Percentiles rank a stretch among this genome's conserved stretches.
Evolutionary conservation across 2,797 vertebrate genomes (phyloP).

Genomic region (Rousettus madagascariensis): DNA sequence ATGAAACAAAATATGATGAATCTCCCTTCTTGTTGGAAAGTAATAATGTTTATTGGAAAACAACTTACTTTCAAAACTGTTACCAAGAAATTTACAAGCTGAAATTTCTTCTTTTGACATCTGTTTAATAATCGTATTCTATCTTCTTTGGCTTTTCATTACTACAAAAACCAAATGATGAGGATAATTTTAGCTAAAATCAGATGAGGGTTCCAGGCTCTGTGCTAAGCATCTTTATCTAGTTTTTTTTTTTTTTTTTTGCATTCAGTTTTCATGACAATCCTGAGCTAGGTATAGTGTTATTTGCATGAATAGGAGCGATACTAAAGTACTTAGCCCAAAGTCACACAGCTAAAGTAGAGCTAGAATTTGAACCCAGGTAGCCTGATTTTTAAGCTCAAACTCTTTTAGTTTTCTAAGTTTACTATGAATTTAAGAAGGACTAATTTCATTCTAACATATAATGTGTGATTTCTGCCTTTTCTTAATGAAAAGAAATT

Average conservation of each 20-base stretch:
- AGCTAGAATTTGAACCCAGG: conserved; percentile 8
- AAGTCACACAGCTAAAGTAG: not conserved
- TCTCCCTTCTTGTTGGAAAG: conserved; percentile 6
- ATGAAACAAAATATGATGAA: not conserved
- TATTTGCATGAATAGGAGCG: not conserved
- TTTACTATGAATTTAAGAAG: not conserved
- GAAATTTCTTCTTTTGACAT: not conserved
- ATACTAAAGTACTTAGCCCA: not conserved
- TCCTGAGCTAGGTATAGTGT: not conserved
- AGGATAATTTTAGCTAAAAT: not conserved
- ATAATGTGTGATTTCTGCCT: conserved; percentile 7
- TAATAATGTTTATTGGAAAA: not conserved
- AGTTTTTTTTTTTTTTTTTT: not conserved
- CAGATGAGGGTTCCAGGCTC: not conserved
- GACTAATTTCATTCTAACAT: conserved; percentile 15
- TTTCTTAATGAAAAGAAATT: conserved; percentile 41
- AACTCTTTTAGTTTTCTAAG: conserved; percentile 15
- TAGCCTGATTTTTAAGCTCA: conserved; percentile 29
- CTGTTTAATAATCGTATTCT: not conserved
- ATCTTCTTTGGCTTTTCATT: not conserved
- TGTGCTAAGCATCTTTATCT: not conserved
- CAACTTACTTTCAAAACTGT: not conserved
- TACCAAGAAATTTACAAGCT: conserved; percentile 31
- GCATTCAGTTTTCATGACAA: not conserved
- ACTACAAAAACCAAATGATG: not conserved